Evolutionary conservation across 2,113 vertebrate species (phyloP), one percentile per base, ranked within the genome.

Genomic region (Catharus bicknelli): DNA sequence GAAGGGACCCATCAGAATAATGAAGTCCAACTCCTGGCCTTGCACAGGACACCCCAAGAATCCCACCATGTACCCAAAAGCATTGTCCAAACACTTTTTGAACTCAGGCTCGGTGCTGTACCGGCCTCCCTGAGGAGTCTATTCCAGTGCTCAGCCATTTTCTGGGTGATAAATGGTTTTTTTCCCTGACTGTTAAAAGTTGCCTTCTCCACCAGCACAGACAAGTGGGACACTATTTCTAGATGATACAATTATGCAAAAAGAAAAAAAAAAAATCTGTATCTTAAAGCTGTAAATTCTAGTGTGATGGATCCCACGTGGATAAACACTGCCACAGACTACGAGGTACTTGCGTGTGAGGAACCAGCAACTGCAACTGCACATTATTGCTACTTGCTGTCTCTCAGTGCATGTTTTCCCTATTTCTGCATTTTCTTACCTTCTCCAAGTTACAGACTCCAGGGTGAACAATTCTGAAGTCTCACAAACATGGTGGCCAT

Each of bases 361-460:
- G 45, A 95, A 95, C 50, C 51, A 86, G 76, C 53, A 93, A 83
- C 43, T 70, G 43, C 55, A 90, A 73, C 81, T 54, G 77, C 50
- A 53, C 75, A 20, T 94, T 90, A 89, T 45, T 94, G 88, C 90
- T 93, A 78, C 78, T 63, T 90, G 53, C 85, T 89, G 58, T 62
- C 78, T 91, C 64, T 79, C 83, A 86, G 51, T 58, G 53, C 34
- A 57, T 83, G 76, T 32, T 80, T 93, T 80, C 83, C 57, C 80
- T 45, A 73, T 45, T 76, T 88, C 73, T 68, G 70, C 50, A 47
- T 86, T 84, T 54, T 82, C 74, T 58, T 62, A 42, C 74, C 40
- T 90, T 67, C 78, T 90, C 50, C 42, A 23, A 94, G 68, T 89
- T 89, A 80, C 7, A 74, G n/a, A 85, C 84, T 76, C 55, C 74